Evolutionary conservation across 30 jellyfish, hydroid and myxozoan species (phyloP), one percentile per base, ranked within the genome.

Genomic region (Hydractinia symbiolongicarpus): DNA sequence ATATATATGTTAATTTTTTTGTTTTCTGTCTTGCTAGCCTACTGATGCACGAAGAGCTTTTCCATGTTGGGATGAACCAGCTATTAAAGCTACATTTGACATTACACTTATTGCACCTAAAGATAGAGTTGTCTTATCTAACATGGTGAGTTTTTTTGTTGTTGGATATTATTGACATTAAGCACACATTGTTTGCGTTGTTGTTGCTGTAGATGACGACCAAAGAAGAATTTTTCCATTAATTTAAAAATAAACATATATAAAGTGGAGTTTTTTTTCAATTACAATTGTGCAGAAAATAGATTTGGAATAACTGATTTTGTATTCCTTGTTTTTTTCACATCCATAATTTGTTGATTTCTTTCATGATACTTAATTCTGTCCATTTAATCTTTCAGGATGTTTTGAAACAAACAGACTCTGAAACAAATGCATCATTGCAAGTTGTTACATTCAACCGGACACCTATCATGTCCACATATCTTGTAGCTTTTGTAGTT

Each of bases 1-100:
- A 30, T 30, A 30, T 30, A 30, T 30, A 30, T 30, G 44, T 64
- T 64, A 51, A 64, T 51, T n/a, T 6, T 5, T 13, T 30, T 8
- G 56, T 4, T 77, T 77, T 7, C 6, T 53, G 53, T 53, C 49
- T 53, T 77, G 17, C 40, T 60, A 93, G 96, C 94, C 99, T 55
- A 93, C 99, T 13, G 96, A 87, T 84, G 99, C 99, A 66, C 80
- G 99, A 55, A 82, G 96, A 14, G 99, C 99, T 7, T 93, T 93
- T 67, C 99, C 99, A 17, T 93, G 99, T 72, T 93, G 99, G 99
- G 99, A 93, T 88, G 99, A 93, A 79, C 99, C 99, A 49, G 99
- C 99, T 1, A 73, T 88, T 50, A 93, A 93, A 76, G 95, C 99
- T 61, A 93, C 99, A 16, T 93, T 93, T 79, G 96, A 93, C 69